Conservation (phyloP, 2,888 invertebrate genomes). For the Drosophila ezoana region DNA sequence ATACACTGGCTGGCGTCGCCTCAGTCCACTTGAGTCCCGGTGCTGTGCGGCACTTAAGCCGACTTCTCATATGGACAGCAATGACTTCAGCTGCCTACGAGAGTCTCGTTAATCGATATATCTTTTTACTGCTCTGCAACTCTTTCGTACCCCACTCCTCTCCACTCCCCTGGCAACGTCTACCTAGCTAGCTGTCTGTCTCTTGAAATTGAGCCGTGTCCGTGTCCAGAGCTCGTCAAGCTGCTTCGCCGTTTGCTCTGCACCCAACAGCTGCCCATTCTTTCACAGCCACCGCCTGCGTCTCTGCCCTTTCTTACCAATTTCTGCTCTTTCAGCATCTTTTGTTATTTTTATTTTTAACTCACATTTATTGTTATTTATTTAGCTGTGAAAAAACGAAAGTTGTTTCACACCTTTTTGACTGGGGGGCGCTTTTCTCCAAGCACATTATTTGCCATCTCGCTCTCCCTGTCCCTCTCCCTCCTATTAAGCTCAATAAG, state of each 20-base stretch:
- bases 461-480: background rate
- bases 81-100: constrained; percentile 65
- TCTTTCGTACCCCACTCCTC: constrained; percentile 34
- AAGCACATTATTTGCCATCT: constrained; percentile 26
- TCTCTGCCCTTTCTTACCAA: background rate
- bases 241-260: constrained; percentile 13
- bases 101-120: constrained; percentile 72
- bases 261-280: constrained; percentile 49
- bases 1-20: constrained; percentile 1
- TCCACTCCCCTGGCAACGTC: background rate
- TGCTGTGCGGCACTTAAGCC: constrained; percentile 62
- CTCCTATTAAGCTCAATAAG: constrained; percentile 64
- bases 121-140: constrained; percentile 47
- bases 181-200: constrained; percentile 18
- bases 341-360: constrained; percentile 52
- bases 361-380: constrained; percentile 66
- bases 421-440: constrained; percentile 1
- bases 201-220: constrained; percentile 72
- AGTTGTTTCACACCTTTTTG: constrained; percentile 71
- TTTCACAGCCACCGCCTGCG: constrained; percentile 17
- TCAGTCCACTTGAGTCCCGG: constrained; percentile 50
- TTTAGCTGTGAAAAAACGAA: constrained; percentile 76
- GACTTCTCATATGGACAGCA: constrained; percentile 51
- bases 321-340: constrained; percentile 36
- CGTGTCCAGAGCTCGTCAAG: constrained; percentile 53